phyloP scores from a whole-genome alignment of 1,140 invertebrate species.

The Grapholita molesta region DNA sequence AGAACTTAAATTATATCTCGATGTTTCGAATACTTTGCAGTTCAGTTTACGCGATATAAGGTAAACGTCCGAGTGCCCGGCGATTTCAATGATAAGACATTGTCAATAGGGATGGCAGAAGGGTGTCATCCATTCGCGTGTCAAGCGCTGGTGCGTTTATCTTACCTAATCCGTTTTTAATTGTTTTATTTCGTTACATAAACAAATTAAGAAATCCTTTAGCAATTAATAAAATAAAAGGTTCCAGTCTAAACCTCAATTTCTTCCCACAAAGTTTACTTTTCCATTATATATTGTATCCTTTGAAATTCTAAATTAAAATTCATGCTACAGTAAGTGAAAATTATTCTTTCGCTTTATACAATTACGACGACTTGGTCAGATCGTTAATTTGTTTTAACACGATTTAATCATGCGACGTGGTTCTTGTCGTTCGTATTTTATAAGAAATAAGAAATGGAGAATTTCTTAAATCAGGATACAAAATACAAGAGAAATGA shows the following conservation, averaged over 20 bases:
- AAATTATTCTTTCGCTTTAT: neutral
- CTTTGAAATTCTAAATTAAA: conserved; percentile 6
- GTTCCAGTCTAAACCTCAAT: neutral
- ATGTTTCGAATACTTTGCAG: too few relatives aligned
- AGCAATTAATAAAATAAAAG: conserved; percentile 8
- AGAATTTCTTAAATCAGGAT: too few relatives aligned
- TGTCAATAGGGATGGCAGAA: too few relatives aligned
- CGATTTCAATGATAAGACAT: too few relatives aligned
- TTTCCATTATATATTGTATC: neutral
- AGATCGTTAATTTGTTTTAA: neutral
- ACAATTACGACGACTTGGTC: neutral
- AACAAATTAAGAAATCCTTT: neutral
- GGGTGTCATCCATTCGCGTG: too few relatives aligned
- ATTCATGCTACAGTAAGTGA: neutral
- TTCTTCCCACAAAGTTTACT: neutral
- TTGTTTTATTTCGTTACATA: neutral
- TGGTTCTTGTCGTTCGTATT: neutral
- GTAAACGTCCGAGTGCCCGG: too few relatives aligned
- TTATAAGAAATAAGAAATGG: too few relatives aligned
- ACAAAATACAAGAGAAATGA: too few relatives aligned
- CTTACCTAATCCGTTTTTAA: too few relatives aligned
- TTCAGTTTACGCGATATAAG: too few relatives aligned
- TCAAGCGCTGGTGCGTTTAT: too few relatives aligned
- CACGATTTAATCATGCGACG: neutral
- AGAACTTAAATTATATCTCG: too few relatives aligned